phyloP scores from a whole-genome alignment of 2,113 vertebrate species.

The Microcebus jonahi region DNA sequence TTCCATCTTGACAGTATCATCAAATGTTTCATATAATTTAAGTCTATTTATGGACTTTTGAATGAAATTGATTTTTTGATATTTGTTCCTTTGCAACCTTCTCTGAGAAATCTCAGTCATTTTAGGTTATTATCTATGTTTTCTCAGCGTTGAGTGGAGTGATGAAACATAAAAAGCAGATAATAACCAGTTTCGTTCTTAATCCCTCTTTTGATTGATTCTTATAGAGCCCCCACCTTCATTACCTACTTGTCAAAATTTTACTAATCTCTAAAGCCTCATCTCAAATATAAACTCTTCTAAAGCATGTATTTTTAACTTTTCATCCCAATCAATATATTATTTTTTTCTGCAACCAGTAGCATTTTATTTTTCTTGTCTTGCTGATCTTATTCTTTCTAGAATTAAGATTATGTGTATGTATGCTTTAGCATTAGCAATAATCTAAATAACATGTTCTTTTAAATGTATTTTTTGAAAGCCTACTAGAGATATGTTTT shows the following conservation, averaged over 20 bases:
- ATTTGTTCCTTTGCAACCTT: not conserved
- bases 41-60: not conserved
- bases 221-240: not conserved
- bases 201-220: slow-evolving; percentile 2
- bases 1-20: not conserved
- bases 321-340: not conserved
- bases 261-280: not conserved
- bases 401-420: slow-evolving; percentile 12
- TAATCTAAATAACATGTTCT: not conserved
- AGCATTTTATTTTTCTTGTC: not conserved
- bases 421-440: not conserved
- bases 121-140: not conserved
- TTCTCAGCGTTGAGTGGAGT: not conserved
- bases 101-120: not conserved
- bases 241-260: not conserved
- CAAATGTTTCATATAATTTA: not conserved
- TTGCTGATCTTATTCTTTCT: not conserved
- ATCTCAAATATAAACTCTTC: not conserved
- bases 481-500: not conserved
- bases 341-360: not conserved
- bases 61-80: not conserved
- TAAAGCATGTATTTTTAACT: not conserved
- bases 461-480: not conserved
- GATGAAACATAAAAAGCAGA: not conserved
- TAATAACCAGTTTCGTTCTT: not conserved